A percentile compares a stretch with the other conserved stretches of the same genome.
Conservation (phyloP, 2,888 invertebrate genomes). For the Ectemnius continuus region DNA sequence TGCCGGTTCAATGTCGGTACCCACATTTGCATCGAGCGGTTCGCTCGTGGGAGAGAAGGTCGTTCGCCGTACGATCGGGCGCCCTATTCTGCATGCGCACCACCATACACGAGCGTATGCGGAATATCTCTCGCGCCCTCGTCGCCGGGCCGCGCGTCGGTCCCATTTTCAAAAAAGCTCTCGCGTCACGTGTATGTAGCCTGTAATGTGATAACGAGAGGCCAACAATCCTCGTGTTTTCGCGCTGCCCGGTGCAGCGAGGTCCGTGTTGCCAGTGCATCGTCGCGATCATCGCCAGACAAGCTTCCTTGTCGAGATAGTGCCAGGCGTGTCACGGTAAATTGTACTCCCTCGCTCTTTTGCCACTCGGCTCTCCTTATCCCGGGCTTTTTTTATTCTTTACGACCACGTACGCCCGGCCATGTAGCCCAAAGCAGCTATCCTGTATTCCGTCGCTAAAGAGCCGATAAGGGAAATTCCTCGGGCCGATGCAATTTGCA, state of each 20-base stretch:
- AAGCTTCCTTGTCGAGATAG: constrained; percentile 2
- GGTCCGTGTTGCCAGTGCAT: neutral
- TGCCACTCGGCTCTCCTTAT: too few relatives aligned
- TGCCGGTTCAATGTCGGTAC: constrained; percentile 44
- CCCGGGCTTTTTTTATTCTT: too few relatives aligned
- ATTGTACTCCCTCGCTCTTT: neutral
- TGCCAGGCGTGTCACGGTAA: neutral
- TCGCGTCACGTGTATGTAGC: neutral
- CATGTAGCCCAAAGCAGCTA: too few relatives aligned
- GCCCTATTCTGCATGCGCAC: constrained; percentile 9
- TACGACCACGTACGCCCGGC: too few relatives aligned
- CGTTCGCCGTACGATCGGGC: neutral
- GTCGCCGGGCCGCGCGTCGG: neutral
- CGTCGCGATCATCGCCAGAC: neutral
- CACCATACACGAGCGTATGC: neutral
- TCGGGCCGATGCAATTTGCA: too few relatives aligned
- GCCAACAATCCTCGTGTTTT: neutral
- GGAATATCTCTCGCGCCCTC: too few relatives aligned
- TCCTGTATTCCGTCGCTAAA: too few relatives aligned
- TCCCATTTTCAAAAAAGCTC: neutral
- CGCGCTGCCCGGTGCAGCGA: neutral
- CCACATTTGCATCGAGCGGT: constrained; percentile 38
- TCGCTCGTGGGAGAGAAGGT: constrained; percentile 17
- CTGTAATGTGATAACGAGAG: neutral
- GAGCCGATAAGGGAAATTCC: too few relatives aligned